Conservation (phyloP, 2,888 invertebrate genomes). For the Melipona bicolor region DNA sequence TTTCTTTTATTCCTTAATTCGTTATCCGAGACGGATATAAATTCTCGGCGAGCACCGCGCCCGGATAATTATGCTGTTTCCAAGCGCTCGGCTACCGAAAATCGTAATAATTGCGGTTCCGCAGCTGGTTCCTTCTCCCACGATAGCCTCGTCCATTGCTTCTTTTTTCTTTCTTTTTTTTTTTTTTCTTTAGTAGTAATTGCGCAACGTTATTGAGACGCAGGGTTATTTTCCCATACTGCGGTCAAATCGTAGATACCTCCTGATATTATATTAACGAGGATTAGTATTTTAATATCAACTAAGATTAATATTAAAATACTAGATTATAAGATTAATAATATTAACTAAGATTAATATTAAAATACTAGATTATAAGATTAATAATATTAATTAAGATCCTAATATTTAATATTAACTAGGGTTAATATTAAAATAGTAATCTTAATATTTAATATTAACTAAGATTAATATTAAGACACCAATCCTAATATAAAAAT, state of each 20-base stretch:
- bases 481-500: no score
- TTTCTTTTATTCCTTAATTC: slow-evolving; percentile 48
- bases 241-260: neutral
- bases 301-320: no score
- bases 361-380: no score
- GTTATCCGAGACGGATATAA: slow-evolving; percentile 48
- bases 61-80: slow-evolving; percentile 37
- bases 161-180: neutral
- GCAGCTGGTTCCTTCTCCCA: neutral
- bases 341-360: no score
- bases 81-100: neutral
- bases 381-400: no score
- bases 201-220: neutral
- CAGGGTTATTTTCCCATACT: neutral
- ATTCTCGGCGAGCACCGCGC: slow-evolving; percentile 15
- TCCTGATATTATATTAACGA: neutral
- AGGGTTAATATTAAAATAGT: no score
- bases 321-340: no score
- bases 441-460: no score
- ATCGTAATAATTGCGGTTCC: slow-evolving; percentile 14
- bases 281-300: neutral
- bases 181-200: neutral
- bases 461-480: no score
- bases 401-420: neutral
- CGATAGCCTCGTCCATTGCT: neutral